Evolutionary conservation across 2,888 invertebrate species (phyloP).

Genomic region (Nasonia oneida): DNA sequence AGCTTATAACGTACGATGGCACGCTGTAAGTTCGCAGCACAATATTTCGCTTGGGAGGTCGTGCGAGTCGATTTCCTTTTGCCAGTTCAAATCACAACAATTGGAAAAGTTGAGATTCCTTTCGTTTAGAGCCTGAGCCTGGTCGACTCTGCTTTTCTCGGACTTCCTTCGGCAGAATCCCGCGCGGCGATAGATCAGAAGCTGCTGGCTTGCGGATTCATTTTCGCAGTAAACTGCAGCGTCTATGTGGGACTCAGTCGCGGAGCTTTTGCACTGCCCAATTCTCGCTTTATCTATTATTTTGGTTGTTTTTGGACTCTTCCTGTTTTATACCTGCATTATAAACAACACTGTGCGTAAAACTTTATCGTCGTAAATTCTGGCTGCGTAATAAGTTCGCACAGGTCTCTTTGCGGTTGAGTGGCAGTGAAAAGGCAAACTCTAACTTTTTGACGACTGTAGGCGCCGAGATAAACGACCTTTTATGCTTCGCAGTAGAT

Average conservation of each 20-base stretch:
- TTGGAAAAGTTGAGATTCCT: conserved; percentile 73
- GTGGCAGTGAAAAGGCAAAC: conserved; percentile 19
- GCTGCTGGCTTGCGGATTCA: background rate
- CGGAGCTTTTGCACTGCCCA: background rate
- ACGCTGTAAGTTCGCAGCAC: conserved; percentile 62
- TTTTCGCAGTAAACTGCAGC: background rate
- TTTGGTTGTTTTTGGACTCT: background rate
- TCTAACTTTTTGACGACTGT: conserved; percentile 21
- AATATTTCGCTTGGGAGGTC: conserved; percentile 63
- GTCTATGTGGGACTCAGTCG: background rate
- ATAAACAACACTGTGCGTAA: background rate
- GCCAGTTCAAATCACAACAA: conserved; percentile 72
- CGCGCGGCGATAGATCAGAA: conserved; percentile 2
- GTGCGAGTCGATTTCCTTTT: conserved; percentile 63
- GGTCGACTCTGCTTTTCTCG: background rate
- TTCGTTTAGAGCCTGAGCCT: conserved; percentile 65
- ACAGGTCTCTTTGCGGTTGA: conserved; percentile 18
- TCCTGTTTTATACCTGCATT: background rate
- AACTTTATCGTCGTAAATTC: conserved; percentile 6
- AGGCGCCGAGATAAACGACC: conserved; percentile 13
- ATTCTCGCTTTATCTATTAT: background rate
- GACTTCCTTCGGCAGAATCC: background rate
- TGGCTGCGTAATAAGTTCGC: conserved; percentile 10
- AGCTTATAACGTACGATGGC: background rate
- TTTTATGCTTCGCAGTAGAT: conserved; percentile 1